These are phyloP conservation scores for Trachurus trachurus DNA, from an alignment of 2,797 vertebrate species.

Conservation along the genomic window DNA sequence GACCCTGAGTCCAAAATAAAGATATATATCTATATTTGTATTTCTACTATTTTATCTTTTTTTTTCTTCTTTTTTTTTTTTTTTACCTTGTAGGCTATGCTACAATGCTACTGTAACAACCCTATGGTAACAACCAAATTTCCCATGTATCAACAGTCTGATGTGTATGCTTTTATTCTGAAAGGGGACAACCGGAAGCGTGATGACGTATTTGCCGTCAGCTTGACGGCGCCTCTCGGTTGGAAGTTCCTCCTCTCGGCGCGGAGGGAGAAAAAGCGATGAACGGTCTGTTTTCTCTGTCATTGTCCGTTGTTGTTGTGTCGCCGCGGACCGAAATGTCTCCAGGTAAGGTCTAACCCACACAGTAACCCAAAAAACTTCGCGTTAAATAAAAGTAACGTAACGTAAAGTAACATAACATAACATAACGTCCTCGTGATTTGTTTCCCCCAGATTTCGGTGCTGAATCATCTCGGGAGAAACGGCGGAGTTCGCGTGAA, in stretches of 20 bases:
- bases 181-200: not conserved
- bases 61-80: too few relatives aligned
- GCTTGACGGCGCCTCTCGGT: not conserved
- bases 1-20: too few relatives aligned
- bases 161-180: constrained; percentile 41
- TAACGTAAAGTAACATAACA: too few relatives aligned
- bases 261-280: not conserved
- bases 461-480: constrained; percentile 51
- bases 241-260: constrained; percentile 41
- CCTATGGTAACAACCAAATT: too few relatives aligned
- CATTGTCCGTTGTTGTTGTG: constrained; percentile 24
- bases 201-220: fast-evolving
- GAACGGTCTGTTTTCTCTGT: constrained; percentile 28
- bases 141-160: too few relatives aligned
- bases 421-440: too few relatives aligned
- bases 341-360: constrained; percentile 21
- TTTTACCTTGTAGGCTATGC: too few relatives aligned
- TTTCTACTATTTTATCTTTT: too few relatives aligned
- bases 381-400: too few relatives aligned
- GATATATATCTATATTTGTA: too few relatives aligned
- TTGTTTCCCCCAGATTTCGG: constrained; percentile 49
- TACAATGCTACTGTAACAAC: too few relatives aligned
- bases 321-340: constrained; percentile 41
- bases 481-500: constrained; percentile 42
- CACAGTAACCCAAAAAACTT: too few relatives aligned